Evolutionary conservation across 2,113 vertebrate genomes (phyloP), one percentile per base, ranked within the genome.

Genomic region (Dasyurus viverrinus): DNA sequence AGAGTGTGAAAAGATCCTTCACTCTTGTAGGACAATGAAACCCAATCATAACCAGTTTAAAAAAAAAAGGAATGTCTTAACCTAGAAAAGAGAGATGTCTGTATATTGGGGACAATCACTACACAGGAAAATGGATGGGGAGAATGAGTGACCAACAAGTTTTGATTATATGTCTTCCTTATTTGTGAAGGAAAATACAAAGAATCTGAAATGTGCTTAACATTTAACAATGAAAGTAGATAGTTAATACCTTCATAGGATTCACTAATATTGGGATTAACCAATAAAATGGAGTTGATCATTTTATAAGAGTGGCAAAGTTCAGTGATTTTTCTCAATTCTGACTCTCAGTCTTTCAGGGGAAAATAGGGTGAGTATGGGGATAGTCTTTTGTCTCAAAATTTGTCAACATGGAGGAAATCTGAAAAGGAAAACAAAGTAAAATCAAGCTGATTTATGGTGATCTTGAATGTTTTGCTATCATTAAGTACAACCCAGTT

Each of bases 131-230:
- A 53, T 27, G 26, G 89, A 42, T 90, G 0, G 30, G 52, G 26
- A 90, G 42, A 89, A 30, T 46, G 92, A 50, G 60, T 42, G 48
- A 94, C 91, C 30, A 57, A 25, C 47, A 84, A 89, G 93, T 93
- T 89, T n/a, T 92, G 50, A 54, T 57, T 8, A 89, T 91, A 68
- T 53, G 7, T 53, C 90, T 57, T 10, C 52, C 54, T 53, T 54
- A 23, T 7, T 76, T 93, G 91, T 68, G 54, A 54, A 68, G 60
- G 14, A 92, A 93, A 94, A 54, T 24, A 12, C 23, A 89, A 93
- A 92, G 57, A 91, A 25, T 76, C 48, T 26, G 42, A 84, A 55
- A 36, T 4, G 0, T 27, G 14, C 60, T 50, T 0, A 89, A 96
- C 76, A 95, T 10, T 30, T 5, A n/a, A 48, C 50, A 90, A 27